These are phyloP conservation scores for Pentalonia nigronervosa DNA, from an alignment of 1,140 invertebrate genomes.

Conservation along the genomic window DNA sequence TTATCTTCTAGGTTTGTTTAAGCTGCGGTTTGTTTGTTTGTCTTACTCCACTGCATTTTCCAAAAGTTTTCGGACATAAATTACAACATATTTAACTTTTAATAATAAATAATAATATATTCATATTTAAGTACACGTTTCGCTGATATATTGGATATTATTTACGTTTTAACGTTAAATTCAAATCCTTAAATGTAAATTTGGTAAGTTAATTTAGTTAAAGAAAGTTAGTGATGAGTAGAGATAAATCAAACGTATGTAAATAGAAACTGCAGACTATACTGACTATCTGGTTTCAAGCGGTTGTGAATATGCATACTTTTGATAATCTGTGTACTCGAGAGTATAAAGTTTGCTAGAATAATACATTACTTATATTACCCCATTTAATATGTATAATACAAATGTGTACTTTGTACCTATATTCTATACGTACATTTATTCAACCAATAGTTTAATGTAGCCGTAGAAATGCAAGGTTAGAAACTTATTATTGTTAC, in stretches of 20 bases:
- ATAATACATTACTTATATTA: constrained; percentile 15
- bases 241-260: not conserved
- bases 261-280: not conserved
- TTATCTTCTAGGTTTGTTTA: not conserved
- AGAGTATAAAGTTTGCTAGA: not conserved
- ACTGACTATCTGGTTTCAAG: not conserved
- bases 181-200: not conserved
- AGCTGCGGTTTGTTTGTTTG: not conserved
- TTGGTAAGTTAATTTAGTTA: not conserved
- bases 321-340: not conserved
- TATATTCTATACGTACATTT: not conserved
- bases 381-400: not conserved
- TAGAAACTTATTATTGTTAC: not conserved
- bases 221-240: constrained; percentile 10
- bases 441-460: not conserved
- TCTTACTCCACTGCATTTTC: not conserved
- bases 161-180: not conserved
- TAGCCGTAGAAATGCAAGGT: constrained; percentile 26
- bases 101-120: constrained; percentile 12
- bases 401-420: not conserved
- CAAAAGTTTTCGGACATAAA: not conserved
- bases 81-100: not conserved
- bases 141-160: not conserved
- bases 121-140: not conserved
- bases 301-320: not conserved